A percentile compares a stretch with the other conserved stretches of the same genome.
Evolutionary conservation across 2,113 vertebrate species (phyloP).

Genomic region (Eleginops maclovinus): DNA sequence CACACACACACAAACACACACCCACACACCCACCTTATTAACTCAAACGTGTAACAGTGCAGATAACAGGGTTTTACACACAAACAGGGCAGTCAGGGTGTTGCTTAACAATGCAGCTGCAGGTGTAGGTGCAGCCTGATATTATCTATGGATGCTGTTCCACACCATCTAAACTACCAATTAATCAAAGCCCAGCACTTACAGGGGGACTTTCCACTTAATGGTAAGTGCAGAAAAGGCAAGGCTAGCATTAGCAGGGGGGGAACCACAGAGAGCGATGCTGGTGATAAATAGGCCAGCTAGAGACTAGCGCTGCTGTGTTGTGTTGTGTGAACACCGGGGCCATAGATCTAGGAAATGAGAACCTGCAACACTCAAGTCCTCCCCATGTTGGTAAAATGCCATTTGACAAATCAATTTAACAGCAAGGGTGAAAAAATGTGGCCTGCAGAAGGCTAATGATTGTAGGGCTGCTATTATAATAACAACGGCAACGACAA

Average conservation of each 20-base stretch:
- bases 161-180: slow-evolving; percentile 66
- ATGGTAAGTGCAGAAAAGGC: slow-evolving; percentile 66
- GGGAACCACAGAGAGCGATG: slow-evolving; percentile 45
- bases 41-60: slow-evolving; percentile 31
- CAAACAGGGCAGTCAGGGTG: slow-evolving; percentile 43
- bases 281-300: slow-evolving; percentile 73
- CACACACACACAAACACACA: slow-evolving; percentile 8
- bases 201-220: slow-evolving; percentile 68
- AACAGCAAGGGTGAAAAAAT: slow-evolving; percentile 62
- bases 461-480: slow-evolving; percentile 52
- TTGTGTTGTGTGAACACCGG: not conserved
- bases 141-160: slow-evolving; percentile 49
- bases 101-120: slow-evolving; percentile 61
- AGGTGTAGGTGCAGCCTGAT: slow-evolving; percentile 71
- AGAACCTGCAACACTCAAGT: slow-evolving; percentile 46
- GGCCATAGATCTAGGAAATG: slow-evolving; percentile 64
- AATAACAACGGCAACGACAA: slow-evolving; percentile 50
- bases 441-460: slow-evolving; percentile 48
- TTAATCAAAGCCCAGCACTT: slow-evolving; percentile 72
- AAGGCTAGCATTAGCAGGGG: slow-evolving; percentile 67
- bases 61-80: slow-evolving; percentile 58
- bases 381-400: slow-evolving; percentile 53
- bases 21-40: slow-evolving; percentile 41
- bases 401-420: slow-evolving; percentile 72
- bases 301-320: slow-evolving; percentile 42